phyloP scores from a whole-genome alignment of 1,140 invertebrate species.

The Nomia melanderi region DNA sequence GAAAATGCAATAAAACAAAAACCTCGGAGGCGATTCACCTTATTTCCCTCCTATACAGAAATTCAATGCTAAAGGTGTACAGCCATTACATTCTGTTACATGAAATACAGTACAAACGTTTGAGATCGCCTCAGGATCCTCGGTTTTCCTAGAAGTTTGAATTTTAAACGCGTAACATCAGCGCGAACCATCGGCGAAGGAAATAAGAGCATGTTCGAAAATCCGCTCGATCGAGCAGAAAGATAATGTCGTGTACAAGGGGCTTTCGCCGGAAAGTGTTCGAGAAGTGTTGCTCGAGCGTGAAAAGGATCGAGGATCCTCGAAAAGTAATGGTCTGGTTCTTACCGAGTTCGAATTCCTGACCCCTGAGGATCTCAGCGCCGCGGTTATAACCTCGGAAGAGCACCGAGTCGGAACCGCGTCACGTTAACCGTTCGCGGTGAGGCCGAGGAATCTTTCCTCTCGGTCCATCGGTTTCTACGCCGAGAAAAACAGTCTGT shows the following conservation, averaged over 20 bases:
- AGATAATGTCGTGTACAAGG: background rate
- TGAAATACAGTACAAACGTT: too few species aligned
- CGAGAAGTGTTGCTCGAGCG: conserved; percentile 45
- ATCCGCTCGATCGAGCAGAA: background rate
- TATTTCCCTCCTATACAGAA: too few species aligned
- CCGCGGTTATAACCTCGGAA: conserved; percentile 61
- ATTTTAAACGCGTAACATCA: too few species aligned
- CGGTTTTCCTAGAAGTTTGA: too few species aligned
- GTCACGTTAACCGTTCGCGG: conserved; percentile 63
- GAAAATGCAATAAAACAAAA: too few species aligned
- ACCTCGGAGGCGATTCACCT: too few species aligned
- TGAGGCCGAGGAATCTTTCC: conserved; percentile 53
- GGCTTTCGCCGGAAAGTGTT: background rate
- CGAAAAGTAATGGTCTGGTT: conserved; percentile 66
- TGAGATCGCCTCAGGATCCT: too few species aligned
- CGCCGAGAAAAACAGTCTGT: conserved; percentile 19
- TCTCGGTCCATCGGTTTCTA: conserved; percentile 57
- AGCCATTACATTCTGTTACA: too few species aligned
- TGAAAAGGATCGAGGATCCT: conserved; percentile 55
- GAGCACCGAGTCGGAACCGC: conserved; percentile 66
- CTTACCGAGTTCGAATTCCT: conserved; percentile 64
- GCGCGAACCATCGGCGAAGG: background rate
- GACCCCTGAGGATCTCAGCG: conserved; percentile 52
- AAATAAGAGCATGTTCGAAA: background rate
- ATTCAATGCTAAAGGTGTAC: too few species aligned